Percentiles rank a stretch among this genome's conserved stretches.
phyloP scores from a whole-genome alignment of 2,888 invertebrate genomes.

The Meteorus cinctellus region DNA sequence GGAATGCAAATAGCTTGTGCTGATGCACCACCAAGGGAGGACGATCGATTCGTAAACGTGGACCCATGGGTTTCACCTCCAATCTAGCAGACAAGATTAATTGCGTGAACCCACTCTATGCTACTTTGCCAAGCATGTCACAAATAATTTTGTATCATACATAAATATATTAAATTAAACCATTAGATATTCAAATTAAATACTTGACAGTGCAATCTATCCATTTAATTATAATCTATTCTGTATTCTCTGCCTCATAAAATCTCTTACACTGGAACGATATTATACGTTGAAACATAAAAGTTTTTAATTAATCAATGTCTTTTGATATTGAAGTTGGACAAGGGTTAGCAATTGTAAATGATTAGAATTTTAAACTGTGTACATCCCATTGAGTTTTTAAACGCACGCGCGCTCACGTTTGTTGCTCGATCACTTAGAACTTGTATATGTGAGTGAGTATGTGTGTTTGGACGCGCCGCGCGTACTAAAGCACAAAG shows the following conservation, averaged over 20 bases:
- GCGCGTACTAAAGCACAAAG: constrained; percentile 50
- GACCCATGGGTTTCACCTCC: constrained; percentile 24
- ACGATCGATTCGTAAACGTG: constrained; percentile 18
- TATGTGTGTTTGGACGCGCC: neutral
- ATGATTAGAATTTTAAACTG: constrained; percentile 13
- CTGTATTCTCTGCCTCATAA: too few relatives aligned
- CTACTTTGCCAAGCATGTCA: constrained; percentile 18
- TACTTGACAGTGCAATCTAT: neutral
- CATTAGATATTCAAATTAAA: constrained; percentile 11
- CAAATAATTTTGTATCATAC: neutral
- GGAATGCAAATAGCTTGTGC: constrained; percentile 43
- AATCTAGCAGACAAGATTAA: constrained; percentile 35
- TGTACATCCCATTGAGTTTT: neutral
- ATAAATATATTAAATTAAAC: constrained; percentile 20
- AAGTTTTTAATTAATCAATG: constrained; percentile 9
- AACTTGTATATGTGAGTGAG: neutral
- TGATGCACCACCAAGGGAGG: constrained; percentile 22
- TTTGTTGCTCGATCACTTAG: neutral
- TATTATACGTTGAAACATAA: neutral
- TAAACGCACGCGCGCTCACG: neutral
- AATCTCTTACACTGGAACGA: neutral
- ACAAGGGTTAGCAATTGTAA: neutral
- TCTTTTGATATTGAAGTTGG: neutral
- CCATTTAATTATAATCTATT: neutral
- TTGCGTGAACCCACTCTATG: constrained; percentile 30